Base-by-base conservation (phyloP, 2,888 invertebrate species). In the Rhaphigaster nebulosa region DNA sequence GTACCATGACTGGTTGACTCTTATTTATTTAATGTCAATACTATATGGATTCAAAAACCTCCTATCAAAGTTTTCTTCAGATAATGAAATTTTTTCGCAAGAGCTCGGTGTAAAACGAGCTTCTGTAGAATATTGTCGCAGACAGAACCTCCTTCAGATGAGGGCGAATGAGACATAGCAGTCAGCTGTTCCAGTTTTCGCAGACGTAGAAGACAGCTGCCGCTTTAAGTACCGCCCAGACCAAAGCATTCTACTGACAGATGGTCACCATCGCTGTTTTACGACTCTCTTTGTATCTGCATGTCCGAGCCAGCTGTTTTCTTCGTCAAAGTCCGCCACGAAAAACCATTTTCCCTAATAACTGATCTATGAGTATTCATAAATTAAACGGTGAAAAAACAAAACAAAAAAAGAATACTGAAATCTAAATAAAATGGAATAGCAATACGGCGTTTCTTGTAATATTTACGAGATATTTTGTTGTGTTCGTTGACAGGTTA, bases 231-330 rank as follows among this genome's bases (percentile, higher is more conserved):
- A 76, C 18, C 18, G 34, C 0, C 8, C 70, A 4, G 6, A 12
- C 20, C 34, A 76, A 23, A 76, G 70, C 34, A n/a, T 65, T 65
- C 70, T 38, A 20, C 34, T 76, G 34, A 26, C 70, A 76, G 70
- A 76, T 76, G 70, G 70, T 76, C 70, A 5, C 70, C 70, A 38
- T 76, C 38, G 4, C 29, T 65, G 65, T 29, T 38, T 76, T 76
- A 76, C 23, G 70, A 76, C 34, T 70, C 34, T 10, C 10, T 76
- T 60, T 65, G 29, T 13, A 65, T 18, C 65, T 65, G 65, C 65
- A 65, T 38, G 70, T 76, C 38, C 34, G 26, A 76, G 38, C 70
- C 34, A 76, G 70, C 34, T 76, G 70, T 76, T 65, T 65, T 76
- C 65, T 76, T 20, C 20, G 34, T 38, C 29, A 65, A 13, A 20